A percentile compares a stretch with the other conserved stretches of the same genome.
These are phyloP conservation scores for Lepisosteus oculatus DNA, from an alignment of 2,113 vertebrate genomes.

Conservation along the genomic window DNA sequence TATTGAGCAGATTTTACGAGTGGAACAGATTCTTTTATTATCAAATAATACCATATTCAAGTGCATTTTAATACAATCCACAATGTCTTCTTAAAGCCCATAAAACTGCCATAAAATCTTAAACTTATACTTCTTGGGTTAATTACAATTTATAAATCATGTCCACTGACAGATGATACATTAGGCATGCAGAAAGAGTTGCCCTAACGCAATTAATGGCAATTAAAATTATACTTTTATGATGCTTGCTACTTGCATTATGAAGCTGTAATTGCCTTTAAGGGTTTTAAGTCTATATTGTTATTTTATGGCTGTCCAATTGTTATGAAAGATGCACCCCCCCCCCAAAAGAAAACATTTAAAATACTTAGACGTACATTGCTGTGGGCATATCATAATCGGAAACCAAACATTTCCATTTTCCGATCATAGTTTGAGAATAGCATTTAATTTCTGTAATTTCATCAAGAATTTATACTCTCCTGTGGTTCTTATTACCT, in stretches of 20 bases:
- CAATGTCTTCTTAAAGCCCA: conserved; percentile 16
- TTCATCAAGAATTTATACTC: too few relatives aligned
- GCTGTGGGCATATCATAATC: conserved; percentile 15
- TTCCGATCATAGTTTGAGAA: neutral
- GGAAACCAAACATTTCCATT: conserved; percentile 1
- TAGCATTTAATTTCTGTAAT: neutral
- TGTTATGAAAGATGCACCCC: conserved; percentile 78
- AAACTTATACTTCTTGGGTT: conserved; percentile 68
- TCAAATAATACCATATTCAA: too few relatives aligned
- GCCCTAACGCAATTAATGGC: conserved; percentile 84
- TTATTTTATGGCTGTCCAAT: conserved; percentile 80
- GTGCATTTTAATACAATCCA: too few relatives aligned
- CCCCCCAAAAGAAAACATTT: conserved; percentile 68
- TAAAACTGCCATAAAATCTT: conserved; percentile 43
- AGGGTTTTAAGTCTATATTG: conserved; percentile 72
- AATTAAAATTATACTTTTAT: conserved; percentile 85
- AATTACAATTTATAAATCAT: conserved; percentile 81
- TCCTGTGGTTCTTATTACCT: too few relatives aligned
- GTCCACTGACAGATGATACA: conserved; percentile 67
- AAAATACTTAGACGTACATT: conserved; percentile 61
- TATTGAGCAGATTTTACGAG: too few relatives aligned
- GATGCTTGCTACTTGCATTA: conserved; percentile 75
- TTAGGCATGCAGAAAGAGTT: conserved; percentile 81
- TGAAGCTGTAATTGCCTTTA: conserved; percentile 81
- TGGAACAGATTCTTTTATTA: too few relatives aligned